These are phyloP conservation scores for Merodon equestris DNA, from an alignment of 2,888 invertebrate species.

Conservation along the genomic window DNA sequence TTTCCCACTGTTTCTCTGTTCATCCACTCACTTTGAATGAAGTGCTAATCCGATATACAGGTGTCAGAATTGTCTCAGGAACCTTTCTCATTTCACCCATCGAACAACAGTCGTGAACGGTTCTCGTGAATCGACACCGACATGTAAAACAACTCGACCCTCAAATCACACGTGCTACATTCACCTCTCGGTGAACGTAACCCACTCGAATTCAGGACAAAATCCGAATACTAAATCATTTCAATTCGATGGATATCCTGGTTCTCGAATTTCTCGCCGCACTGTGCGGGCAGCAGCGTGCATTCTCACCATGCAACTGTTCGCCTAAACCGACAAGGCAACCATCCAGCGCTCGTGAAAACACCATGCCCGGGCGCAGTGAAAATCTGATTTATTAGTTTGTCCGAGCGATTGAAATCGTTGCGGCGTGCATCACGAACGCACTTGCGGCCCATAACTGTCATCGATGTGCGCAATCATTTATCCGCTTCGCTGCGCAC, in stretches of 20 bases:
- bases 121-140: conserved; percentile 44
- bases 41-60: conserved; percentile 18
- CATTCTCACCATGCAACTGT: conserved; percentile 12
- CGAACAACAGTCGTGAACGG: conserved; percentile 48
- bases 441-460: conserved; percentile 60
- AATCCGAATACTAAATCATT: conserved; percentile 63
- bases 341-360: no score
- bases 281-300: conserved; percentile 11
- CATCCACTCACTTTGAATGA: no score
- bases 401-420: conserved; percentile 43
- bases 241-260: conserved; percentile 42
- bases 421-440: conserved; percentile 59
- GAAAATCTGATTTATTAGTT: conserved; percentile 58
- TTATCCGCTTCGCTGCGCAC: conserved; percentile 41
- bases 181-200: conserved; percentile 11
- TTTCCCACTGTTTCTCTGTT: no score
- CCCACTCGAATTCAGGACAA: conserved; percentile 49
- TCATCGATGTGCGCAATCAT: conserved; percentile 51
- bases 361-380: conserved; percentile 1
- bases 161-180: conserved; percentile 44
- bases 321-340: conserved; percentile 11
- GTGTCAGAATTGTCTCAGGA: conserved; percentile 53
- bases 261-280: conserved; percentile 28
- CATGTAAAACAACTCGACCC: conserved; percentile 18
- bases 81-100: conserved; percentile 25